Conservation (phyloP, 2,113 vertebrate genomes). For the Gasterosteus nipponicus region DNA sequence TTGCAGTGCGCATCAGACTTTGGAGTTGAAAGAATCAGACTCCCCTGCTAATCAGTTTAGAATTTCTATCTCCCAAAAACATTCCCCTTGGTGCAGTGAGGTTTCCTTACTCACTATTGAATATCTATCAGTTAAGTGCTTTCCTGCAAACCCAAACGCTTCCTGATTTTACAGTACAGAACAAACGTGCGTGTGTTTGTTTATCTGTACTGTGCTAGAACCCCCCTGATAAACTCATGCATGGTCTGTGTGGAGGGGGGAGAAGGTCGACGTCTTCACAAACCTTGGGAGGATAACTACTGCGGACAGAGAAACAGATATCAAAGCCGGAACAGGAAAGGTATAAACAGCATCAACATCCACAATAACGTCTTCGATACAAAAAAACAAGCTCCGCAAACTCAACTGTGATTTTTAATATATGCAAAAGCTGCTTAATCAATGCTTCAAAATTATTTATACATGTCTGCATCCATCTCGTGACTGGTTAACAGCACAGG, state of each 20-base stretch:
- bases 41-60: background rate
- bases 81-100: background rate
- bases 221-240: background rate
- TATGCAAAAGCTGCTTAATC: background rate
- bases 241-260: background rate
- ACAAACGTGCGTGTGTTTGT: background rate
- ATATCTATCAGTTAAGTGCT: background rate
- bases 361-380: too few relatives aligned
- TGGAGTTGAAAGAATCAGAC: background rate
- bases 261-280: too few relatives aligned
- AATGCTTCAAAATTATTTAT: conserved; percentile 11
- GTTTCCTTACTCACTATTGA: background rate
- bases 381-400: too few relatives aligned
- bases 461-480: conserved; percentile 5
- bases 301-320: too few relatives aligned
- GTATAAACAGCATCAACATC: too few relatives aligned
- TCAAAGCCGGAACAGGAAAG: too few relatives aligned
- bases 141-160: background rate
- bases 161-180: background rate
- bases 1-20: background rate
- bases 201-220: background rate
- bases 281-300: too few relatives aligned
- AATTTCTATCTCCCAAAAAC: background rate
- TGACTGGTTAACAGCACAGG: conserved; percentile 32
- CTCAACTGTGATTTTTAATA: too few relatives aligned